Base-by-base conservation (phyloP, 30 jellyfish, hydroid and myxozoan genomes). In the Catostylus mosaicus region DNA sequence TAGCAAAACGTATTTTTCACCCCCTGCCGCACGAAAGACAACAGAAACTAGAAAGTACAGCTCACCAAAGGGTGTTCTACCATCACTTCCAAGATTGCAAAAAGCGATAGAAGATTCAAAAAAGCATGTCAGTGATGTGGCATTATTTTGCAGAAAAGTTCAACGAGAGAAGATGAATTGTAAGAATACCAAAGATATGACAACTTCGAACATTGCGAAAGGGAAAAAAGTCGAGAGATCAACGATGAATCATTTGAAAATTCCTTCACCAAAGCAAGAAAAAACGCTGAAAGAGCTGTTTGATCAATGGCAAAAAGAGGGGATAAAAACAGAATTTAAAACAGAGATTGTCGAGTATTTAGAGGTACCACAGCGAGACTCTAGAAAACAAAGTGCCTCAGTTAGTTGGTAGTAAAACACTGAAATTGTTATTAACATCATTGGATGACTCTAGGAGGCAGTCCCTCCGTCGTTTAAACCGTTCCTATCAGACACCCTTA, bases 21-120 rank as follows among this genome's bases (percentile, higher is more conserved):
- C 84, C 3, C 20, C 30, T 23, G 37, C 30, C 7, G 20, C 52
- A 33, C 32, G 30, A 48, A 8, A 59, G 38, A 7, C 11, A 27
- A 16, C 24, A 48, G 60, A 30, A 1, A 46, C 22, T 11, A 2
- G 34, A 10, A 73, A 48, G 14, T 12, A n/a, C 35, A 34, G 51
- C 70, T 11, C 52, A 31, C 20, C 29, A 0, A 20, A 27, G 18
- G 18, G 26, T 9, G 26, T 51, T 19, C 1, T 51, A 1, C 50
- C 72, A 47, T 19, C 60, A 5, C 62, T 62, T 43, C 90, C 90
- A 32, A 80, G 84, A 0, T 34, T 80, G 66, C 77, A 80, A 36
- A 80, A 36, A 56, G 84, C 90, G 30, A 40, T 80, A 67, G 68
- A 32, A 24, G 90, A 80, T 32, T 54, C 90, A 45, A 57, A 61